Evolutionary conservation across 2,888 invertebrate genomes (phyloP), one percentile per base, ranked within the genome.

Genomic region (Eutolmus rufibarbis): DNA sequence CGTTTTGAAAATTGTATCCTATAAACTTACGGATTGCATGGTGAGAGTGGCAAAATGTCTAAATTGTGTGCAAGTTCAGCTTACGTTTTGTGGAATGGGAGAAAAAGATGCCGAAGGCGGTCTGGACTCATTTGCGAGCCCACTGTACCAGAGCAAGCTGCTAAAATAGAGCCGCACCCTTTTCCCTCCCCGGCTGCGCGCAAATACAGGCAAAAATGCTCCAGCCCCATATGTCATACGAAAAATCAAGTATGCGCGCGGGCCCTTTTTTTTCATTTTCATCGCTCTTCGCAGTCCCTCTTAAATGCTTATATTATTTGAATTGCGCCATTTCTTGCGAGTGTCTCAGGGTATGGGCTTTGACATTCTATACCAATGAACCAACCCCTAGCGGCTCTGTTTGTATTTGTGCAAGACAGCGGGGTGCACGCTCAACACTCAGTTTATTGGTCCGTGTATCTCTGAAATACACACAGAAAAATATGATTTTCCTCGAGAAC

Each of bases 101-200:
- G 2, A 34, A 46, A 57, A 86, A 86, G 51, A 16, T 57, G 43
- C 23, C 56, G 23, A 56, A 76, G 23, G 86, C 86, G 23, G 86
- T 78, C 86, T 86, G 86, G 86, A 40, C 56, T 76, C 81, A 31
- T 82, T 81, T 79, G 57, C 19, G 43, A 81, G 43, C 23, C 74
- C 87, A 46, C 66, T 66, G 56, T 16, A 82, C n/a, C 19, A 51
- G 16, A 16, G 51, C 19, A 51, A 51, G 51, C 86, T 77, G 57
- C 77, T 79, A 51, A 87, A 66, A 82, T 56, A 82, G 57, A 82
- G 84, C 84, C 77, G 87, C 82, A 82, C 77, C 82, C 82, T 87
- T 87, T 87, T 84, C 84, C 77, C 57, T 77, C 40, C 66, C 78
- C 28, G 28, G 31, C 43, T 86, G 79, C 46, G 86, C 86, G 16